Conservation (phyloP, 1,140 invertebrate species). For the Drosophila truncata region DNA sequence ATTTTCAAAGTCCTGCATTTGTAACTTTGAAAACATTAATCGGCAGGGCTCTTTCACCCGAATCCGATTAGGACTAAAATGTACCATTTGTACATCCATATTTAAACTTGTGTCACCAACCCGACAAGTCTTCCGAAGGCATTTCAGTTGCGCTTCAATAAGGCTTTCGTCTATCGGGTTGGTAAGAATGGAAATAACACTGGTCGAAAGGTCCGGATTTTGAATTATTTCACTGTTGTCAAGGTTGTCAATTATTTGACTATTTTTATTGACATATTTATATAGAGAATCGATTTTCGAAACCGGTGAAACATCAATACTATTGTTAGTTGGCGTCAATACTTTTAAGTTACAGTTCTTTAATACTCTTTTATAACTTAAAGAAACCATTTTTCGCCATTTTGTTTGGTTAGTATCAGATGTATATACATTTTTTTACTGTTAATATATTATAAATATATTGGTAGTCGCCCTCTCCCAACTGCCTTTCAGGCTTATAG, state of each 20-base stretch:
- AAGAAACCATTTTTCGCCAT: background rate
- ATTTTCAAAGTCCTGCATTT: no score
- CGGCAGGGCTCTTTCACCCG: no score
- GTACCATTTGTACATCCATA: no score
- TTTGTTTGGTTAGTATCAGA: background rate
- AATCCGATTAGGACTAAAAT: no score
- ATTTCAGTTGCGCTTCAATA: no score
- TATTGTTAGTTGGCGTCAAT: background rate
- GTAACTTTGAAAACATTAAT: no score
- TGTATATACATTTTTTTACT: background rate
- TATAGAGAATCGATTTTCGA: background rate
- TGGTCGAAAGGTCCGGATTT: background rate
- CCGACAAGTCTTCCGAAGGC: no score
- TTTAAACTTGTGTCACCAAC: no score
- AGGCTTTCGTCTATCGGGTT: no score
- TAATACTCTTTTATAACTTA: background rate
- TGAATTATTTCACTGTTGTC: no score
- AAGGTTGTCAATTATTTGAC: background rate
- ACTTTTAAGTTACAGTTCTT: background rate
- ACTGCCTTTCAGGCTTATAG: background rate
- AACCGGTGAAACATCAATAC: background rate
- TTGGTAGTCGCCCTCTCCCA: background rate
- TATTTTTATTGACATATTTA: background rate
- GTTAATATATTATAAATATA: background rate
- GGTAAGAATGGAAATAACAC: no score